These are phyloP conservation scores for Campoplex capitator DNA, from an alignment of 2,888 invertebrate species.

Conservation along the genomic window DNA sequence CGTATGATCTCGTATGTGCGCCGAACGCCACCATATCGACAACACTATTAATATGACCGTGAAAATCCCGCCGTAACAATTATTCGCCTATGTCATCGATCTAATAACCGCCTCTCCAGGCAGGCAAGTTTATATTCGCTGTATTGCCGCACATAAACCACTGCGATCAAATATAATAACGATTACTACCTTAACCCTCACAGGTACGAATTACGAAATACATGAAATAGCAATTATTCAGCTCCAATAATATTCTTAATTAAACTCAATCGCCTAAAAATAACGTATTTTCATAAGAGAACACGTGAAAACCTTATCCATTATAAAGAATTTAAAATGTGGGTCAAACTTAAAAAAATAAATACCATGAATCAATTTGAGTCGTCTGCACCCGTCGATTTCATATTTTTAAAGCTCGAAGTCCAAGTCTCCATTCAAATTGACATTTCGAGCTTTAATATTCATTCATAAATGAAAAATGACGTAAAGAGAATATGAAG, in stretches of 20 bases:
- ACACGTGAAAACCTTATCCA: no score
- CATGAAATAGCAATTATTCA: not conserved
- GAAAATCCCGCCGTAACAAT: slow-evolving; percentile 68
- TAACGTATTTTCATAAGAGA: no score
- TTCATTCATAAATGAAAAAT: not conserved
- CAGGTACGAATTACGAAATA: not conserved
- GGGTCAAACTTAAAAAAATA: no score
- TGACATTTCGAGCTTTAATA: not conserved
- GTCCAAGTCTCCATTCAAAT: not conserved
- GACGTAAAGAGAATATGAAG: not conserved
- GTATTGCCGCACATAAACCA: not conserved
- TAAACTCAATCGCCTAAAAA: not conserved
- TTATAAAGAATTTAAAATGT: not conserved
- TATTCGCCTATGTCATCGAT: slow-evolving; percentile 56
- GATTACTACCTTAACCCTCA: not conserved
- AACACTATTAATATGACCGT: slow-evolving; percentile 70
- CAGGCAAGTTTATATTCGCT: slow-evolving; percentile 24
- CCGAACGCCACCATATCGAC: slow-evolving; percentile 41
- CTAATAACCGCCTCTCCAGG: slow-evolving; percentile 31
- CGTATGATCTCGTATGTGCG: slow-evolving; percentile 1
- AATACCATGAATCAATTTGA: no score
- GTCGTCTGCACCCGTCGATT: no score
- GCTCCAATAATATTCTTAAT: not conserved
- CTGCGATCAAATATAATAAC: slow-evolving; percentile 5
- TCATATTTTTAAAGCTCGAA: no score